Evolutionary conservation across 2,113 vertebrate genomes (phyloP).

Genomic region (Penelope pileata): DNA sequence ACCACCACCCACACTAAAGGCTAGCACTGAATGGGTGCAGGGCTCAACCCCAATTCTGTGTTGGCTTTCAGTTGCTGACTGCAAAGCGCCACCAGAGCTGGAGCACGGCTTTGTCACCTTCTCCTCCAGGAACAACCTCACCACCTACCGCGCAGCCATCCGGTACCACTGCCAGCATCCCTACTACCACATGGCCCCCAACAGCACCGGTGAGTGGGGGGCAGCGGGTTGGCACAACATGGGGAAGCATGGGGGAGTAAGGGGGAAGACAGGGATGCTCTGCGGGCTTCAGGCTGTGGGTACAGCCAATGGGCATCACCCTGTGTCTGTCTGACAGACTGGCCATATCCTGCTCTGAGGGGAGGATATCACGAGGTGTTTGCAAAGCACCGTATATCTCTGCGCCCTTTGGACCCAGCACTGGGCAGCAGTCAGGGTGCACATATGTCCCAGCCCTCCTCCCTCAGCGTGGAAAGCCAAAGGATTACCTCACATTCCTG

Average conservation of each 20-base stretch:
- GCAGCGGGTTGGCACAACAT: fast-evolving
- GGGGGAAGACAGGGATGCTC: not conserved
- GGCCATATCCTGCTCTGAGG: not conserved
- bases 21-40: not conserved
- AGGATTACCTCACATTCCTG: conserved; percentile 42
- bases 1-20: not conserved
- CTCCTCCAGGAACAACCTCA: conserved; percentile 83
- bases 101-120: conserved; percentile 82
- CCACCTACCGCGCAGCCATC: conserved; percentile 82
- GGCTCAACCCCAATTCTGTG: conserved; percentile 22
- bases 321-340: not conserved
- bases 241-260: not conserved
- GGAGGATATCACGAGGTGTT: not conserved
- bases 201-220: conserved; percentile 78
- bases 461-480: not conserved
- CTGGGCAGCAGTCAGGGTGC: not conserved
- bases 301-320: not conserved
- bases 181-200: conserved; percentile 76
- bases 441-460: not conserved
- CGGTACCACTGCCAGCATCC: conserved; percentile 83
- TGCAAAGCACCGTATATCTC: not conserved
- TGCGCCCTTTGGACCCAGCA: not conserved
- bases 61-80: conserved; percentile 86
- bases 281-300: not conserved
- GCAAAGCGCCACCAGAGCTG: conserved; percentile 79